Percentiles rank a stretch among this genome's conserved stretches.
Evolutionary conservation across 2,888 invertebrate genomes (phyloP).

Genomic region (Galeopsomyia nigrocyanea): DNA sequence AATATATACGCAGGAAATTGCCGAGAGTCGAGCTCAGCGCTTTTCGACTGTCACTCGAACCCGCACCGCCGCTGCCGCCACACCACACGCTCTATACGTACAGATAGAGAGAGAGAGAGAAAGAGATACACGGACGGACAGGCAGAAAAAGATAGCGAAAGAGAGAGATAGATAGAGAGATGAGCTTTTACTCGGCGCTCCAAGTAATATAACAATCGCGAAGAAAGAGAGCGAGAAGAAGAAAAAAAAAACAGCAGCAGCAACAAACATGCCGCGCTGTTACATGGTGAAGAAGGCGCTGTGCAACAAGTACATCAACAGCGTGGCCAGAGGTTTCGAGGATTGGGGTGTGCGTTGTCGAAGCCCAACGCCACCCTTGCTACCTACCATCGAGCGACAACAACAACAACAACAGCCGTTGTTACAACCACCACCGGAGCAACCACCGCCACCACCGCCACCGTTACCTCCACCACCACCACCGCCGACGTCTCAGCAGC

Average conservation of each 20-base stretch:
- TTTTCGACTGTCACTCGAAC: constrained; percentile 24
- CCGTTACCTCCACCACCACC: neutral
- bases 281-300: constrained; percentile 81
- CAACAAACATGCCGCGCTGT: constrained; percentile 78
- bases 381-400: neutral
- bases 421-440: constrained; percentile 28
- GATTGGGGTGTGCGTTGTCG: constrained; percentile 32
- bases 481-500: neutral
- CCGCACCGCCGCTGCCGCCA: neutral
- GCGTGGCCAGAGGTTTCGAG: constrained; percentile 65
- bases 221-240: neutral
- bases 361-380: constrained; percentile 38
- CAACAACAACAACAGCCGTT: constrained; percentile 7
- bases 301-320: constrained; percentile 70
- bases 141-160: neutral
- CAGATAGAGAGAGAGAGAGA: neutral
- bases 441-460: constrained; percentile 23
- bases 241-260: neutral
- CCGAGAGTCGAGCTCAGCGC: constrained; percentile 7
- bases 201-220: neutral
- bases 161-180: neutral
- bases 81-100: neutral
- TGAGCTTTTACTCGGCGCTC: neutral
- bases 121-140: too few relatives aligned
- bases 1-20: constrained; percentile 4